Percentiles rank a stretch among this genome's conserved stretches.
Evolutionary conservation across 2,888 invertebrate species (phyloP).

Genomic region (Sepiola atlantica): DNA sequence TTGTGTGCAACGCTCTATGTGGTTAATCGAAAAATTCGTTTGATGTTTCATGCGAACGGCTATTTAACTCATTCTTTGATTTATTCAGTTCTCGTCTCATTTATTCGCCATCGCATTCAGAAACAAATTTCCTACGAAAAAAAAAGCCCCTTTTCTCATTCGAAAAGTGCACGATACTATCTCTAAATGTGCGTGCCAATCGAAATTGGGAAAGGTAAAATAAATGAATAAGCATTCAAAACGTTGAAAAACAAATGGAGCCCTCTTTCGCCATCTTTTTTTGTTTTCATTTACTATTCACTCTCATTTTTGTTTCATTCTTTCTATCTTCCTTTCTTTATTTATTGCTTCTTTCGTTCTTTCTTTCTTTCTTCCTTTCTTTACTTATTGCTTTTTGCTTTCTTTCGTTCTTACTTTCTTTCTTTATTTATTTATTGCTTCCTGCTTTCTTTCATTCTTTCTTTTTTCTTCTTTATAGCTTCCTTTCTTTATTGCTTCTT

Average conservation of each 20-base stretch:
- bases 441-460: no score
- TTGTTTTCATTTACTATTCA: not conserved
- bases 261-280: not conserved
- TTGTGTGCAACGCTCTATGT: not conserved
- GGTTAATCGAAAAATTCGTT: not conserved
- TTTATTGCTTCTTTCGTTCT: not conserved
- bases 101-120: not conserved
- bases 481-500: no score
- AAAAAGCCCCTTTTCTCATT: not conserved
- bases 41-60: not conserved
- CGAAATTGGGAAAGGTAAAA: not conserved
- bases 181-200: not conserved
- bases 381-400: no score
- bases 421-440: no score
- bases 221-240: not conserved
- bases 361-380: not conserved
- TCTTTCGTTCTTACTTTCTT: no score
- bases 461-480: not conserved
- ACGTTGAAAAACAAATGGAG: not conserved
- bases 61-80: not conserved
- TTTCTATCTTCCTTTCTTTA: not conserved
- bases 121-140: not conserved
- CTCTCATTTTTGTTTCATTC: accelerated
- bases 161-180: not conserved
- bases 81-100: not conserved